A percentile compares a stretch with the other conserved stretches of the same genome.
These are phyloP conservation scores for Cladorhizidae sp. DNA, from an alignment of 37 sponge, comb jelly and placozoan genomes.

Conservation along the genomic window DNA sequence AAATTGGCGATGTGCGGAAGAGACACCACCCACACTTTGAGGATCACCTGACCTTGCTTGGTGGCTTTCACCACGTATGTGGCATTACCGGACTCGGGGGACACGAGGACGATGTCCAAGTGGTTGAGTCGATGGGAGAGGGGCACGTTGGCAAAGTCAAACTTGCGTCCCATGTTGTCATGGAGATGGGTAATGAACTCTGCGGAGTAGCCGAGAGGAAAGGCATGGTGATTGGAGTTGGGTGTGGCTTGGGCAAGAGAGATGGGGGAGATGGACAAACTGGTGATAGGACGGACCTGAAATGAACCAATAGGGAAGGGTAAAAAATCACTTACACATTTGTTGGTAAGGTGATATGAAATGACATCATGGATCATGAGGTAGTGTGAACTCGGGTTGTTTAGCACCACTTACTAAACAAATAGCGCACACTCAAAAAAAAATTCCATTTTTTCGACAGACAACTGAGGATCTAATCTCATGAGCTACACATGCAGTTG, in stretches of 20 bases:
- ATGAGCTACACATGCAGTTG: too few species aligned
- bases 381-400: too few species aligned
- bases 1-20: slow-evolving; percentile 66
- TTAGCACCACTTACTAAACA: not conserved
- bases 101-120: slow-evolving; percentile 63
- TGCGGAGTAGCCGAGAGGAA: slow-evolving; percentile 85
- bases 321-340: not conserved
- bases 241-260: slow-evolving; percentile 67
- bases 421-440: not conserved
- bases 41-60: slow-evolving; percentile 68
- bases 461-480: too few species aligned
- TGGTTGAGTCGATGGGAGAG: slow-evolving; percentile 62
- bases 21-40: slow-evolving; percentile 52
- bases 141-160: slow-evolving; percentile 53
- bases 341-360: not conserved
- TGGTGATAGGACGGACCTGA: slow-evolving; percentile 58
- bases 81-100: slow-evolving; percentile 48
- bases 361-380: not conserved
- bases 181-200: slow-evolving; percentile 67
- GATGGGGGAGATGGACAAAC: slow-evolving; percentile 55
- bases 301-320: not conserved
- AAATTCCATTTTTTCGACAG: too few species aligned
- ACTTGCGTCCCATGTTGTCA: slow-evolving; percentile 70
- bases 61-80: slow-evolving; percentile 67
- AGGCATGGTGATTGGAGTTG: slow-evolving; percentile 72